These are phyloP conservation scores for Mesochorus sp. DNA, from an alignment of 2,888 invertebrate species.

Conservation along the genomic window DNA sequence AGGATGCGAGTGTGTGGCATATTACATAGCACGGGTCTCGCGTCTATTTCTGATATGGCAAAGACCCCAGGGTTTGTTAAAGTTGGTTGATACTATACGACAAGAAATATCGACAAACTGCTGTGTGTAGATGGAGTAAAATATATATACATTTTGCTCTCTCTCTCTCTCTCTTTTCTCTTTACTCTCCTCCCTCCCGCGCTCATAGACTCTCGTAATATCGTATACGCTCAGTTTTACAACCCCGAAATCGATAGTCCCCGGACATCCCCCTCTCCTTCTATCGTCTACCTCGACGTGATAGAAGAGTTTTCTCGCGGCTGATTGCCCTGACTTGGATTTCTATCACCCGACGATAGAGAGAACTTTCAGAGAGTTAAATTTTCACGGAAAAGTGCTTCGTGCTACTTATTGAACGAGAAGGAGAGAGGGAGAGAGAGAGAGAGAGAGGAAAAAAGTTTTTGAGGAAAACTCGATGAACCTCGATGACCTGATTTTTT, in stretches of 20 bases:
- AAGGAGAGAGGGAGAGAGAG: neutral
- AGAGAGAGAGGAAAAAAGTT: neutral
- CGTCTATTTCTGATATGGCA: constrained; percentile 12
- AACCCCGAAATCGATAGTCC: constrained; percentile 33
- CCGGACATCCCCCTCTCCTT: too few species aligned
- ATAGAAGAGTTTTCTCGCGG: constrained; percentile 25
- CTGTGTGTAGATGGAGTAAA: constrained; percentile 6
- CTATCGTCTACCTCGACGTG: neutral
- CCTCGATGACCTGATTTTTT: constrained; percentile 2
- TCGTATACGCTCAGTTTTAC: too few species aligned
- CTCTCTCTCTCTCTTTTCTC: too few species aligned
- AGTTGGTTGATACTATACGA: constrained; percentile 25
- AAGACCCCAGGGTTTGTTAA: constrained; percentile 17
- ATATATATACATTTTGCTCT: constrained; percentile 1
- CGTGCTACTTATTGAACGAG: neutral
- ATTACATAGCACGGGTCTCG: neutral
- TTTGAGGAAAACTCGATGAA: neutral
- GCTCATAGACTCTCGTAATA: neutral
- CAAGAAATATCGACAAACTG: constrained; percentile 41
- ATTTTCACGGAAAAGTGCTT: constrained; percentile 3
- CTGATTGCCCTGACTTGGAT: constrained; percentile 30
- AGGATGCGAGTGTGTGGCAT: neutral
- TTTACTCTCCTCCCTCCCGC: too few species aligned
- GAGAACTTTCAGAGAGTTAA: neutral
- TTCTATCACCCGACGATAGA: neutral